Conservation (phyloP, 2,888 invertebrate genomes). For the Agrochola lychnidis region DNA sequence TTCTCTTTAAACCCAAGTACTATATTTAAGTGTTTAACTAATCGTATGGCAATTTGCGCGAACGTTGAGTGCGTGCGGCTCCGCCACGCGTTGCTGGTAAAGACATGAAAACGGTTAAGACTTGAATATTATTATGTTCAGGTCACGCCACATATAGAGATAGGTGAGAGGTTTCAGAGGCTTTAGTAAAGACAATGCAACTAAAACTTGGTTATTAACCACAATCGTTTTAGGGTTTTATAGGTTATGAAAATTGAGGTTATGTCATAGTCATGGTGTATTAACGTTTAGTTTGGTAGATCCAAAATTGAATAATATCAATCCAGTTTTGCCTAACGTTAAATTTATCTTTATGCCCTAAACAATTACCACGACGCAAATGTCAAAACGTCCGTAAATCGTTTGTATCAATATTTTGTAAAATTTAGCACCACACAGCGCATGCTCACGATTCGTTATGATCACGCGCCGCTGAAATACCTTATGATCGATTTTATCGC, state of each 20-base stretch:
- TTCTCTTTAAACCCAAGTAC: conserved; percentile 51
- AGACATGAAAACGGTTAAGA: conserved; percentile 37
- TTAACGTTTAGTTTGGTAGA: neutral
- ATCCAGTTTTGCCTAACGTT: conserved; percentile 7
- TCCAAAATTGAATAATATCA: neutral
- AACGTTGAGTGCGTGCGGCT: conserved; percentile 54
- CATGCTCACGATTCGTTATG: conserved; percentile 73
- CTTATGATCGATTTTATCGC: conserved; percentile 74
- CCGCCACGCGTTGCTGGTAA: conserved; percentile 39
- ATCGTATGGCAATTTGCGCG: conserved; percentile 47
- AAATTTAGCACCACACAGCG: conserved; percentile 57
- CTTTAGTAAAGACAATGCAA: neutral
- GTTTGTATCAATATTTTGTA: conserved; percentile 57
- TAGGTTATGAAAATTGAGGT: neutral
- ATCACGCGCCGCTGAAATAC: conserved; percentile 73
- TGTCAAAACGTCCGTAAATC: conserved; percentile 55
- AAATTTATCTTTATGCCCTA: conserved; percentile 48
- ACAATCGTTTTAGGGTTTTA: no score
- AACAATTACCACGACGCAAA: conserved; percentile 62
- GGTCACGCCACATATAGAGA: conserved; percentile 39
- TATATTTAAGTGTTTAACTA: conserved; percentile 50
- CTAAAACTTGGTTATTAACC: neutral
- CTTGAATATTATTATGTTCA: conserved; percentile 32
- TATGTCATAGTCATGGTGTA: neutral
- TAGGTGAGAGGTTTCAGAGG: conserved; percentile 26